Percentiles rank a stretch among this genome's conserved stretches.
Evolutionary conservation across 92 coral and sea anemone species (phyloP).

Genomic region (Parazoanthus darwini): DNA sequence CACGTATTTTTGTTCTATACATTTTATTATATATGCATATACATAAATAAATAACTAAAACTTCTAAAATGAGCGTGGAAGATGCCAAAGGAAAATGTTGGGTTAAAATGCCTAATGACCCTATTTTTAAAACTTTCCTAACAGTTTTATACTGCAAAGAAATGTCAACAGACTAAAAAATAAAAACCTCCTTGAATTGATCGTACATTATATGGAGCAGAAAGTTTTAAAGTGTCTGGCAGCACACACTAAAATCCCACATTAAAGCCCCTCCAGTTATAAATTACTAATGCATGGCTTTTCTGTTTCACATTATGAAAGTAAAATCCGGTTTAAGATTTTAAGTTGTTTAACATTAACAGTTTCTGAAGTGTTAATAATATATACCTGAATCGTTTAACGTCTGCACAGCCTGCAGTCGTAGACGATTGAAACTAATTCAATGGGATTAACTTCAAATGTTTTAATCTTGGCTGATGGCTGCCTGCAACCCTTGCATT

Average conservation of each 20-base stretch:
- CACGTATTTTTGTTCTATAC: too few relatives aligned
- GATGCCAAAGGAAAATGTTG: not conserved
- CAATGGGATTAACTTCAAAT: too few relatives aligned
- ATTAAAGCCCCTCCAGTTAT: not conserved
- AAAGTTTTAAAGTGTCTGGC: slow-evolving; percentile 1
- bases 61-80: too few relatives aligned
- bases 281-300: not conserved
- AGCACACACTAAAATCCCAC: not conserved
- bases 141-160: not conserved
- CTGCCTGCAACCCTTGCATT: too few relatives aligned
- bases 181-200: not conserved
- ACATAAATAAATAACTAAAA: too few relatives aligned
- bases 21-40: too few relatives aligned
- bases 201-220: not conserved
- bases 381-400: too few relatives aligned
- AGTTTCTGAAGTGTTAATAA: too few relatives aligned
- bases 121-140: not conserved
- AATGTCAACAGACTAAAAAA: not conserved
- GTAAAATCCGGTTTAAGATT: not conserved
- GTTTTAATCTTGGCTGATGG: too few relatives aligned
- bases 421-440: too few relatives aligned
- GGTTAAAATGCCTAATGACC: not conserved
- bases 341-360: too few relatives aligned
- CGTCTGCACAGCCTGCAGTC: too few relatives aligned
- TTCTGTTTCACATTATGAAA: not conserved